These are phyloP conservation scores for Phenganax stokvisi DNA, from an alignment of 92 coral and sea anemone species.

Conservation along the genomic window DNA sequence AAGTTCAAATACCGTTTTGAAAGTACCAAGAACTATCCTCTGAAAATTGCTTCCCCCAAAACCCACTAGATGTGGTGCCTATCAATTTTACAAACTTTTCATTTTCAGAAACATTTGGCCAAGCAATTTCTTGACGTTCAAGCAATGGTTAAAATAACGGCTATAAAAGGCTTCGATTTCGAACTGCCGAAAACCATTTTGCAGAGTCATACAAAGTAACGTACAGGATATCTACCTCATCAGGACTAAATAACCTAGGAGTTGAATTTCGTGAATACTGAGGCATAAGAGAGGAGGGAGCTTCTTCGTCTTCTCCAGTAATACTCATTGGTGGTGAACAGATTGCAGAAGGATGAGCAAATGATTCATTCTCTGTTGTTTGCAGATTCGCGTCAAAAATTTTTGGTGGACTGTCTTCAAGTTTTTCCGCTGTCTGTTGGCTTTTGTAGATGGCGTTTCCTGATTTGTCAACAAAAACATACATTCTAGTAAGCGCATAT, in stretches of 20 bases:
- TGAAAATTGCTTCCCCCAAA: no score
- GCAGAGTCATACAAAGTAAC: background rate
- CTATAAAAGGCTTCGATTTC: no score
- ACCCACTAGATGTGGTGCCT: no score
- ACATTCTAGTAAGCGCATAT: no score
- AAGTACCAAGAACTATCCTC: no score
- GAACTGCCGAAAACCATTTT: no score
- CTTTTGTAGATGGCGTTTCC: slow-evolving; percentile 2
- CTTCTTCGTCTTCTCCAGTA: slow-evolving; percentile 8
- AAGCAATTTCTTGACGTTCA: no score
- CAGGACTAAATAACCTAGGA: background rate
- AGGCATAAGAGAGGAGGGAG: slow-evolving; percentile 9
- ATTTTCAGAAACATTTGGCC: no score
- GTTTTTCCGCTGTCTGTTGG: background rate
- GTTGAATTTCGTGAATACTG: slow-evolving; percentile 25
- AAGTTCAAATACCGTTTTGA: no score
- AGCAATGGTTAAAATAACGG: no score
- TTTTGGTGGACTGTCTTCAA: background rate
- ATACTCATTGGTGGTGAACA: slow-evolving; percentile 14
- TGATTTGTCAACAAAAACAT: background rate
- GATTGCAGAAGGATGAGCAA: background rate
- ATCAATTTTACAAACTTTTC: no score
- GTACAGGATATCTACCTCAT: background rate
- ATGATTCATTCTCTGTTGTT: background rate
- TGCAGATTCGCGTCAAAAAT: background rate